phyloP scores from a whole-genome alignment of 2,888 invertebrate species.

The Trichogramma evanescens region DNA sequence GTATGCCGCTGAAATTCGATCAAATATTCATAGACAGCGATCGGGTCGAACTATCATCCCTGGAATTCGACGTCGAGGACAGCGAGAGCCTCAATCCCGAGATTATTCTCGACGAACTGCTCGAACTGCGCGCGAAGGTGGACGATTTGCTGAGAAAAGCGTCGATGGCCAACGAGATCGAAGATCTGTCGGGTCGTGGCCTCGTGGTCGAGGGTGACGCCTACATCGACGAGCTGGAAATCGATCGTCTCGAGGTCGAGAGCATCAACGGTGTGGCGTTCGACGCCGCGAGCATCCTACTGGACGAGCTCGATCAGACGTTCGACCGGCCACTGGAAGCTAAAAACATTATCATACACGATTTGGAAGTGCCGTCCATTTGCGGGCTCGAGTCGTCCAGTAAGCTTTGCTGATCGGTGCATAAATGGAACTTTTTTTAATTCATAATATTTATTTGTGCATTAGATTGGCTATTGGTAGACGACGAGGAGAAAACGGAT shows the following conservation, averaged over 20 bases:
- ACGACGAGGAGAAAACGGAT: slow-evolving; percentile 15
- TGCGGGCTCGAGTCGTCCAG: slow-evolving; percentile 34
- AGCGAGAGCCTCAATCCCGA: not conserved
- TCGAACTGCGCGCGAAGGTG: slow-evolving; percentile 12
- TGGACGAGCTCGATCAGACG: slow-evolving; percentile 19
- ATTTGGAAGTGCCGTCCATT: slow-evolving; percentile 31
- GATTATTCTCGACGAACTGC: slow-evolving; percentile 12
- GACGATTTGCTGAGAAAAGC: slow-evolving; percentile 8
- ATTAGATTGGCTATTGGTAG: slow-evolving; percentile 29
- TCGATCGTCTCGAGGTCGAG: slow-evolving; percentile 26
- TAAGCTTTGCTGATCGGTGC: slow-evolving; percentile 20
- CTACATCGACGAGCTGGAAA: slow-evolving; percentile 26
- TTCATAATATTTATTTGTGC: not conserved
- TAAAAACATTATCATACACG: slow-evolving; percentile 23
- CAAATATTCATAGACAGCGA: slow-evolving; percentile 2
- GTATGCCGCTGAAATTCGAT: not conserved
- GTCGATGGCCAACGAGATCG: not conserved
- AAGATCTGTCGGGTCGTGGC: slow-evolving; percentile 18
- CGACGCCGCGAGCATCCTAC: slow-evolving; percentile 10
- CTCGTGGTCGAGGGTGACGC: slow-evolving; percentile 27
- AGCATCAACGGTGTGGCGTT: slow-evolving; percentile 26
- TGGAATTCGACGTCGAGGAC: slow-evolving; percentile 4
- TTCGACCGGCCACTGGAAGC: slow-evolving; percentile 24
- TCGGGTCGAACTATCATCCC: slow-evolving; percentile 7
- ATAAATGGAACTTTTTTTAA: not conserved